phyloP scores from a whole-genome alignment of 2,888 invertebrate genomes.

The Drosophila differens region DNA sequence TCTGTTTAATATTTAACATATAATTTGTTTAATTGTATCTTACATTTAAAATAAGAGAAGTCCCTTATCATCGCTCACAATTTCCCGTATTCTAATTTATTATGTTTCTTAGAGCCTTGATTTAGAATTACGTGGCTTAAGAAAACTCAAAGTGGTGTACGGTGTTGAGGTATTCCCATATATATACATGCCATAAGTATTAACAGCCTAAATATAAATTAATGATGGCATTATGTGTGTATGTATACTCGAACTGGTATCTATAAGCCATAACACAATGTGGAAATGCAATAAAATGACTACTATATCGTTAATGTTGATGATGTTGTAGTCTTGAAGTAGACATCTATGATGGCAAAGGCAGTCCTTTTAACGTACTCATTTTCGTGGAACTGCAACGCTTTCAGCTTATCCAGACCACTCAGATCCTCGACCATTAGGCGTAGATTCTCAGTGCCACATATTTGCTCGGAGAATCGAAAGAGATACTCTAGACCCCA shows the following conservation, averaged over 20 bases:
- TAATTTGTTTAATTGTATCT: neutral
- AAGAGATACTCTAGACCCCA: slow-evolving; percentile 92
- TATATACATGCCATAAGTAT: neutral
- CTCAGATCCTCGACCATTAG: slow-evolving; percentile 95
- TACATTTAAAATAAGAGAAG: neutral
- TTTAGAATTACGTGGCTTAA: neutral
- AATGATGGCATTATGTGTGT: neutral
- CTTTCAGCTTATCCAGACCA: slow-evolving; percentile 95
- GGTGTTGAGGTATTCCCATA: neutral
- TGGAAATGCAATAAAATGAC: neutral
- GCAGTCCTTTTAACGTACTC: slow-evolving; percentile 93
- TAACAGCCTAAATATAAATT: neutral
- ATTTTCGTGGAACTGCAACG: slow-evolving; percentile 95
- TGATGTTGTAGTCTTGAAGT: slow-evolving; percentile 86
- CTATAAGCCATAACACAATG: neutral
- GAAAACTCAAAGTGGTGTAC: neutral
- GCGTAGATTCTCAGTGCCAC: slow-evolving; percentile 91
- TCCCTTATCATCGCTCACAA: neutral
- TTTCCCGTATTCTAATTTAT: neutral
- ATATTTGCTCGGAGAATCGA: slow-evolving; percentile 90
- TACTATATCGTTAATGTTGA: neutral
- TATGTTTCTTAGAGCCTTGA: neutral
- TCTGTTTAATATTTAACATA: neutral
- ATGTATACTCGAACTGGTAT: neutral
- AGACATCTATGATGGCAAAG: slow-evolving; percentile 91